phyloP scores from a whole-genome alignment of 2,113 vertebrate species.

The Scophthalmus maximus region DNA sequence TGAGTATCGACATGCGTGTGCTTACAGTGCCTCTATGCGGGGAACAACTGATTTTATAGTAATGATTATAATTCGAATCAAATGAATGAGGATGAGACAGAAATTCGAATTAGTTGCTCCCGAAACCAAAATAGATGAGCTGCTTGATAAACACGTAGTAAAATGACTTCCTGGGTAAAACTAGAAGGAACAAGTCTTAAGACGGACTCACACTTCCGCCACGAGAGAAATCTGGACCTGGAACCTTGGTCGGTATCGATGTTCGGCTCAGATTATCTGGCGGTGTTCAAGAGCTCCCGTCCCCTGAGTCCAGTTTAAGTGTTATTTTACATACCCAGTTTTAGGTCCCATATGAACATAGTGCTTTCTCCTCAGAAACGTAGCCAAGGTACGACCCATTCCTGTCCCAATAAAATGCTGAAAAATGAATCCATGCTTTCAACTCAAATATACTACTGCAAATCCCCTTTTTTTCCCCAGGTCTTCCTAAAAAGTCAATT shows the following conservation, averaged over 20 bases:
- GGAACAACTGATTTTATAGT: slow-evolving; percentile 3
- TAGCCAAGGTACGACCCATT: background rate
- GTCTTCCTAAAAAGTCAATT: background rate
- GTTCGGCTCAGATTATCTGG: no score
- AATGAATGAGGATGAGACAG: background rate
- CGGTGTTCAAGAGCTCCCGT: no score
- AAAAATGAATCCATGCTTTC: background rate
- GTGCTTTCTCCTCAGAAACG: background rate
- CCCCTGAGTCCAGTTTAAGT: no score
- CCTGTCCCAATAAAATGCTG: background rate
- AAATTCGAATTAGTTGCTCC: no score
- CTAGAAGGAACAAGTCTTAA: no score
- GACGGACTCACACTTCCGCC: no score
- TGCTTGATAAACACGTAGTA: no score
- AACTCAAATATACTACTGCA: background rate
- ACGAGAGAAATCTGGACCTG: no score
- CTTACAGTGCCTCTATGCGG: background rate
- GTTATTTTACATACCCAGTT: no score
- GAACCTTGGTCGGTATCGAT: no score
- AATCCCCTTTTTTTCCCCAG: background rate
- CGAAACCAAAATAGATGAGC: no score
- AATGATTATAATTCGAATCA: background rate
- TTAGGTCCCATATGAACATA: background rate
- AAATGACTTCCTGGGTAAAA: no score
- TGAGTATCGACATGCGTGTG: background rate